Percentiles rank a stretch among this genome's conserved stretches.
phyloP scores from a whole-genome alignment of 2,797 vertebrate genomes.

The Tragopan temminckii region DNA sequence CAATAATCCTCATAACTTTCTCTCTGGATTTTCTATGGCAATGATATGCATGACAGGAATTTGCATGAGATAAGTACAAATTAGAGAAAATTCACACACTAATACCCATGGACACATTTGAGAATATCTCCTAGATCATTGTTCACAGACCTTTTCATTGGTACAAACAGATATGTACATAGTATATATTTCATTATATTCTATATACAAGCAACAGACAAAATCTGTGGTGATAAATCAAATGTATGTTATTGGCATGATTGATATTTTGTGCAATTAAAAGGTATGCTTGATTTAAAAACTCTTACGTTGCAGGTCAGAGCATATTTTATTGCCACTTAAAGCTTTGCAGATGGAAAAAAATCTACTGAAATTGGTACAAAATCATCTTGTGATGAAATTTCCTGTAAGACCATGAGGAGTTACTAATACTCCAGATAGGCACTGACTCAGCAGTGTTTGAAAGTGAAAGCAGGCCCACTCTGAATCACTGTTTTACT shows the following conservation, averaged over 20 bases:
- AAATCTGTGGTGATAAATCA: neutral
- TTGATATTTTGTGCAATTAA: neutral
- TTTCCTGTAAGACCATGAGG: constrained; percentile 2
- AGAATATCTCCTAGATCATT: neutral
- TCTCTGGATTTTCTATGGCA: constrained; percentile 26
- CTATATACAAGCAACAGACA: neutral
- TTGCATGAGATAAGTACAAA: constrained; percentile 36
- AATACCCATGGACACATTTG: neutral
- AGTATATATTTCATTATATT: rapidly evolving
- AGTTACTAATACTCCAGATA: neutral
- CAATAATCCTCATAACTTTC: neutral
- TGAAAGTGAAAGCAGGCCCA: neutral
- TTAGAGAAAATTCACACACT: neutral
- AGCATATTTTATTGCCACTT: constrained; percentile 5
- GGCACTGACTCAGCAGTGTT: neutral
- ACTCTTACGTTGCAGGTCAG: constrained; percentile 23
- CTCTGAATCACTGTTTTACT: neutral
- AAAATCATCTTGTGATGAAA: constrained; percentile 46
- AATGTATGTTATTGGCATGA: neutral
- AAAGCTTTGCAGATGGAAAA: constrained; percentile 50
- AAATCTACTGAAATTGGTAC: constrained; percentile 51
- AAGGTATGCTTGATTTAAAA: constrained; percentile 20
- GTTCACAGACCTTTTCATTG: neutral
- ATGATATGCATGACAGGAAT: constrained; percentile 33
- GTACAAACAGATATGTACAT: rapidly evolving